A percentile compares a stretch with the other conserved stretches of the same genome.
These are phyloP conservation scores for Murina feae DNA, from an alignment of 2,113 vertebrate genomes.

Conservation along the genomic window DNA sequence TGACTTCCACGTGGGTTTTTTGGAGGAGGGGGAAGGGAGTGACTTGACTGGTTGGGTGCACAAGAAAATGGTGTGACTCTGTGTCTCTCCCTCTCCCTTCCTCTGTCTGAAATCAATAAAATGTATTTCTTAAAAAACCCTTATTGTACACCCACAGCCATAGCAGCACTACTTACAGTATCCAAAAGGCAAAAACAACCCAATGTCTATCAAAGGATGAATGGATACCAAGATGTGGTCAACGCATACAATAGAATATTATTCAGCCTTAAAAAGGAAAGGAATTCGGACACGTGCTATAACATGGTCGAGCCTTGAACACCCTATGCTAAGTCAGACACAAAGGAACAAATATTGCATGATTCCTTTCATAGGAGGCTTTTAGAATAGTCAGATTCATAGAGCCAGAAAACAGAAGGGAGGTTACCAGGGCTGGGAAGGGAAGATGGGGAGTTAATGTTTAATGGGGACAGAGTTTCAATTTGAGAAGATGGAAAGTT, in stretches of 20 bases:
- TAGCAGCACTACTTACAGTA: too few species aligned
- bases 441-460: not conserved
- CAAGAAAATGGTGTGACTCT: not conserved
- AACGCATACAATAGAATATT: too few species aligned
- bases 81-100: too few species aligned
- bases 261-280: too few species aligned
- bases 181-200: too few species aligned
- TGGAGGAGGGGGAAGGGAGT: fast-evolving
- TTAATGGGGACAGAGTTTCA: too few species aligned
- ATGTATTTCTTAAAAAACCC: too few species aligned
- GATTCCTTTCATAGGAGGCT: not conserved
- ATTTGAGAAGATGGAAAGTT: not conserved
- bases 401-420: not conserved
- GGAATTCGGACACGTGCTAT: not conserved
- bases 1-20: not conserved
- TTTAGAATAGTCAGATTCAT: not conserved
- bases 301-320: not conserved
- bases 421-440: not conserved
- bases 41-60: not conserved
- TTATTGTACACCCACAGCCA: too few species aligned
- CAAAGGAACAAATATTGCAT: not conserved
- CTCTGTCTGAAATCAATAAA: too few species aligned
- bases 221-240: too few species aligned
- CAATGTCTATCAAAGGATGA: too few species aligned
- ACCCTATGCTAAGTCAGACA: not conserved